Evolutionary conservation across 2,797 vertebrate genomes (phyloP).

Genomic region (Rachycentron canadum): DNA sequence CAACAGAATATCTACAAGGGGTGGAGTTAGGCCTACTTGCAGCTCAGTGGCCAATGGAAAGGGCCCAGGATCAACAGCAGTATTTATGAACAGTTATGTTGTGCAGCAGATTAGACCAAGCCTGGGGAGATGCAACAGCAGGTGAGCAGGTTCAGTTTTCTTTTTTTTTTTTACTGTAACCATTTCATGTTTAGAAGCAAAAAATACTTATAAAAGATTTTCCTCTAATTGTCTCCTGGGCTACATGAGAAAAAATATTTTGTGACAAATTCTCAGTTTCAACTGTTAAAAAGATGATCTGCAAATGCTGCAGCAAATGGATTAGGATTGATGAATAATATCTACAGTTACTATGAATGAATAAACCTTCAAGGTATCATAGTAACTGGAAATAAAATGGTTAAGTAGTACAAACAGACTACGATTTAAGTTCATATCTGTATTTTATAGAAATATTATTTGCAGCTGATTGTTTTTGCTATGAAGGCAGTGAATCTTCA

Average conservation of each 20-base stretch:
- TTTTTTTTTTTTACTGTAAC: constrained; percentile 5
- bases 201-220: background rate
- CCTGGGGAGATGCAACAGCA: constrained; percentile 53
- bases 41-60: constrained; percentile 64
- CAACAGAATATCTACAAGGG: constrained; percentile 32
- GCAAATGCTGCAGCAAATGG: background rate
- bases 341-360: background rate
- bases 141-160: constrained; percentile 56
- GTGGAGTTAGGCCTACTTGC: constrained; percentile 43
- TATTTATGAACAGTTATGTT: constrained; percentile 67
- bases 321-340: background rate
- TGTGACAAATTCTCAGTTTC: background rate
- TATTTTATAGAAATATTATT: background rate
- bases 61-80: constrained; percentile 32
- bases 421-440: background rate
- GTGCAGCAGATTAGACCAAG: constrained; percentile 46
- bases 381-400: background rate
- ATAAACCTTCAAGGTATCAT: background rate
- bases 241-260: background rate
- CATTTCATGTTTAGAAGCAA: constrained; percentile 4
- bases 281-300: constrained; percentile 3
- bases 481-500: background rate
- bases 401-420: background rate
- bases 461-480: background rate
- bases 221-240: background rate